These are phyloP conservation scores for Drosophila neoperkinsi DNA, from an alignment of 2,888 invertebrate genomes.

Conservation along the genomic window DNA sequence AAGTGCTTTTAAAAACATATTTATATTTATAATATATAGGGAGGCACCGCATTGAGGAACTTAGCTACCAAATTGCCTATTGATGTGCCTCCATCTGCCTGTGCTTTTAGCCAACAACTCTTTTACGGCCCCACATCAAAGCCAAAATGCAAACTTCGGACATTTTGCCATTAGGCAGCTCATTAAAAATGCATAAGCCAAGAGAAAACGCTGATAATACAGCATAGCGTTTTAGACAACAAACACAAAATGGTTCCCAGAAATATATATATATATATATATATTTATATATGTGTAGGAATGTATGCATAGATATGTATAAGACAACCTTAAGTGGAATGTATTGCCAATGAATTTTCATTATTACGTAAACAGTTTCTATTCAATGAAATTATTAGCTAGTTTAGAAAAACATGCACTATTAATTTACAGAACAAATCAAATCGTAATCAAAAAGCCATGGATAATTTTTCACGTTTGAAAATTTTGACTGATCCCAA, in stretches of 20 bases:
- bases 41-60: constrained; percentile 11
- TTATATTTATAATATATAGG: constrained; percentile 21
- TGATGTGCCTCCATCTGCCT: constrained; percentile 16
- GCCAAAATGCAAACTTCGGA: constrained; percentile 41
- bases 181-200: constrained; percentile 74
- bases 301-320: background rate
- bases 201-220: constrained; percentile 23
- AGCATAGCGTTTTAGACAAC: constrained; percentile 3
- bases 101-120: constrained; percentile 32
- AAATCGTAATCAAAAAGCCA: background rate
- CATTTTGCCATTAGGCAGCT: constrained; percentile 54
- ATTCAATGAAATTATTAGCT: background rate
- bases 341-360: background rate
- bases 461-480: background rate
- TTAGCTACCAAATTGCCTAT: constrained; percentile 42
- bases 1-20: constrained; percentile 5
- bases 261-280: background rate
- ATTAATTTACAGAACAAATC: background rate
- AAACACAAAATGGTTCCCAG: constrained; percentile 3
- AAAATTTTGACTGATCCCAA: background rate
- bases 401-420: background rate
- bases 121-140: constrained; percentile 66
- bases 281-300: background rate
- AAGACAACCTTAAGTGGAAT: background rate
- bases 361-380: background rate